Conservation (phyloP, 2,888 invertebrate genomes). For the Hydrotaea cyrtoneurina region DNA sequence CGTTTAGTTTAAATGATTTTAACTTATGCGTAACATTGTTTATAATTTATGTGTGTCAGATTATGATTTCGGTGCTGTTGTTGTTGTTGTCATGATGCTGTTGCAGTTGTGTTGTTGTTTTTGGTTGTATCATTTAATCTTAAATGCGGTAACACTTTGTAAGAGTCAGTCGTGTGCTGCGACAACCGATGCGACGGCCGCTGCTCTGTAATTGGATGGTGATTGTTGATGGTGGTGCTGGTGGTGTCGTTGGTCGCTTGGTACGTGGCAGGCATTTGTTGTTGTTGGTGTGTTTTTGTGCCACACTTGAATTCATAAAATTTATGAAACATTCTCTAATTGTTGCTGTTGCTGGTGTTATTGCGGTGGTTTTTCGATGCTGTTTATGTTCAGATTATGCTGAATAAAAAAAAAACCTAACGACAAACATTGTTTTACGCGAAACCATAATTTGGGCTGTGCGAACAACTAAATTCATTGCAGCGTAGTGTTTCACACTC, state of each 20-base stretch:
- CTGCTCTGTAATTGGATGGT: slow-evolving; percentile 15
- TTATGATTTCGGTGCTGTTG: slow-evolving; percentile 46
- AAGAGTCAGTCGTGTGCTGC: slow-evolving; percentile 5
- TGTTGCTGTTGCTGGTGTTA: background rate
- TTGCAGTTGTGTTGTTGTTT: slow-evolving; percentile 23
- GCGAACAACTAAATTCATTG: background rate
- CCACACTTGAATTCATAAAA: slow-evolving; percentile 10
- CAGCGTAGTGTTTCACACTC: background rate
- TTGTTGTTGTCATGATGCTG: slow-evolving; percentile 38
- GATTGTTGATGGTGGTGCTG: background rate
- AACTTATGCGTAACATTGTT: slow-evolving; percentile 42
- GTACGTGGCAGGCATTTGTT: background rate
- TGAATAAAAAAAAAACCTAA: background rate
- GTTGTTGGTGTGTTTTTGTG: background rate
- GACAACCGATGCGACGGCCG: background rate
- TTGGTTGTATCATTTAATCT: slow-evolving; percentile 32
- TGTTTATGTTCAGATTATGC: slow-evolving; percentile 13
- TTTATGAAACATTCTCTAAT: slow-evolving; percentile 16
- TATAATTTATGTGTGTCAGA: slow-evolving; percentile 39
- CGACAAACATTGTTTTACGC: background rate
- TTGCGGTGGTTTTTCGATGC: background rate
- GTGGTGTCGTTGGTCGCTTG: background rate
- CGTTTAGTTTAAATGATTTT: slow-evolving; percentile 36
- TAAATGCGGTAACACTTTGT: slow-evolving; percentile 35
- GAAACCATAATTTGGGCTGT: slow-evolving; percentile 23